phyloP scores from a whole-genome alignment of 1,140 invertebrate species.

The Dreissena rostriformis region DNA sequence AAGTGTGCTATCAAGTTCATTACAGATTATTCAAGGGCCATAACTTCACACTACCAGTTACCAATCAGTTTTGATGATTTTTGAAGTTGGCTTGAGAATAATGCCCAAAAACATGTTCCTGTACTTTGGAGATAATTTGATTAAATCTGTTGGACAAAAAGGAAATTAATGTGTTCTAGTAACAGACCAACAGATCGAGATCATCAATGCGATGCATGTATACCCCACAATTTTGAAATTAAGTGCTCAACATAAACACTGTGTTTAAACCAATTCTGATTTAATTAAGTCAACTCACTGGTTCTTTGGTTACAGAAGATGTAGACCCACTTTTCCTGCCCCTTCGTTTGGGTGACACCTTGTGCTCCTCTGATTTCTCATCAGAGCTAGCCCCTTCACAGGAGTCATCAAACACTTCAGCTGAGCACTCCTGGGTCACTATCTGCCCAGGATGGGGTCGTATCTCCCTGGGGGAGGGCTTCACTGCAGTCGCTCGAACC shows the following conservation, averaged over 20 bases:
- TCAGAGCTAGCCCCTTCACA: conserved; percentile 20
- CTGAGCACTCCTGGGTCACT: not conserved
- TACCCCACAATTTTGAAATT: not conserved
- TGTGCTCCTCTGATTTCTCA: conserved; percentile 37
- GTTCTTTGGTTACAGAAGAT: conserved; percentile 10
- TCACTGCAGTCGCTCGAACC: not conserved
- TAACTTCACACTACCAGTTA: too few species aligned
- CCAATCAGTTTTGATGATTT: too few species aligned
- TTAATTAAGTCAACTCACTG: conserved; percentile 8
- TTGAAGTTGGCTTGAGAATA: too few species aligned
- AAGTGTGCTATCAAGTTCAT: too few species aligned
- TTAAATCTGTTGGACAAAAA: too few species aligned
- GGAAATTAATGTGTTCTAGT: too few species aligned
- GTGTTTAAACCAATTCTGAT: not conserved
- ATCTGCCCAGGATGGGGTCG: not conserved
- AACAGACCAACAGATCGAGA: too few species aligned
- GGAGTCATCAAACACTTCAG: not conserved
- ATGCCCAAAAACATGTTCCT: too few species aligned
- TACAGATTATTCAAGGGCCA: too few species aligned
- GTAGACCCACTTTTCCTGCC: conserved; percentile 37
- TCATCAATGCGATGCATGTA: too few species aligned
- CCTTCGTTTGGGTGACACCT: conserved; percentile 25
- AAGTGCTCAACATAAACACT: not conserved
- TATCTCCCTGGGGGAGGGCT: not conserved
- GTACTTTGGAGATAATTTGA: too few species aligned